Evolutionary conservation across 2,797 vertebrate species (phyloP), one percentile per base, ranked within the genome.

Genomic region (Schizothorax lantsangensis): DNA sequence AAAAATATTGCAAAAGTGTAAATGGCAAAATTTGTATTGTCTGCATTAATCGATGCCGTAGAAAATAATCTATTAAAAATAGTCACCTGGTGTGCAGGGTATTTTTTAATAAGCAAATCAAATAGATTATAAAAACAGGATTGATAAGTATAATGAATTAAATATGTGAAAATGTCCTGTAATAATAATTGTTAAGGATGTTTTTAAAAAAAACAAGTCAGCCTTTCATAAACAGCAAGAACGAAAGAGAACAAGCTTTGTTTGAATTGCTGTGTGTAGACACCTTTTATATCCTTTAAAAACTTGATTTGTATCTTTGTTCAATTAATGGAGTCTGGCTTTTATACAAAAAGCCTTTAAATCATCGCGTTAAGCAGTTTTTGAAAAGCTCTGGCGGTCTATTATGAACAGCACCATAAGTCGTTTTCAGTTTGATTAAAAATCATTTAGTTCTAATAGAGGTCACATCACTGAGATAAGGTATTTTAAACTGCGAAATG

Each of bases 191-290:
- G 14, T 57, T 82, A 57, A 43, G 49, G 49, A 62, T 62, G 71
- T 30, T 59, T 81, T 30, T 19, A 45, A n/a, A n/a, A n/a, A n/a
- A n/a, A n/a, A n/a, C n/a, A n/a, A n/a, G 23, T 43, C 52, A 57
- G 38, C 81, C 43, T 77, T 77, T 84, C 5, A 66, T 62, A 59
- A n/a, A n/a, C n/a, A n/a, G n/a, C n/a, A n/a, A n/a, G n/a, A n/a
- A n/a, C n/a, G n/a, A n/a, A n/a, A n/a, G n/a, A n/a, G n/a, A n/a
- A n/a, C n/a, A n/a, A n/a, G n/a, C n/a, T n/a, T n/a, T n/a, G n/a
- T n/a, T n/a, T n/a, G n/a, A n/a, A n/a, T n/a, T n/a, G n/a, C n/a
- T n/a, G n/a, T n/a, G n/a, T n/a, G 33, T 17, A 0, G 57, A 38
- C 30, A 66, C 26, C 12, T 36, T 62, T 64, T 75, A 47, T 64